Base-by-base conservation (phyloP, 2,888 invertebrate genomes). In the Drosophila borealis region DNA sequence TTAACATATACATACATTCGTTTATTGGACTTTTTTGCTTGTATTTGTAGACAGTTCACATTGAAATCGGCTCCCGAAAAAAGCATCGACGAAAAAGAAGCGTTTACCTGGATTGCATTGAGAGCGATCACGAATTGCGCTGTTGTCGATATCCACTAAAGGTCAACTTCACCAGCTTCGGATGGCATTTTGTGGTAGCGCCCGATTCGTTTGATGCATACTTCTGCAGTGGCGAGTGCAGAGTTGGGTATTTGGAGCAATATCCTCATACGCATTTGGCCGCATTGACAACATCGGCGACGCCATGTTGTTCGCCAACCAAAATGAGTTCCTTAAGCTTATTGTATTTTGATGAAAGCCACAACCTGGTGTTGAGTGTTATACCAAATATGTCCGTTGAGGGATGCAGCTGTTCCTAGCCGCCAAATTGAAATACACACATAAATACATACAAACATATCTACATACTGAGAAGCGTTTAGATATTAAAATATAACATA, bases 131-230 rank as follows among this genome's bases (percentile, higher is more conserved):
- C 80, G 97, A 98, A 89, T 94, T 95, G 33, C 94, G 97, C 48
- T 99, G 99, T 93, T 99, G 99, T 91, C 95, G 98, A 4, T 98
- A 98, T 92, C 98, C 98, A 0, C 94, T 99, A 45, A 95, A 95
- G 13, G 97, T 99, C 14, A 97, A 98, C 93, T 99, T 99, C 92
- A 90, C 90, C 19, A 90, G 90, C 54, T 98, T 99, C 91, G 98
- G 98, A 29, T 99, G 98, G 98, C 97, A 98, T 91, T 99, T 98
- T 96, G 97, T 99, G 88, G 97, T 99, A 66, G 98, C 98, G 0
- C 99, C 99, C 0, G 97, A 97, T 89, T 94, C 95, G 69, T 99
- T 98, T 93, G 96, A 97, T 89, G 98, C 99, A 8, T 97, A 98
- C 93, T 98, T 98, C 93, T 99, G 99, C 93, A 95, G 97, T 59